Percentiles rank a stretch among this genome's conserved stretches.
These are phyloP conservation scores for Psophia crepitans DNA, from an alignment of 2,113 vertebrate species.

Conservation along the genomic window DNA sequence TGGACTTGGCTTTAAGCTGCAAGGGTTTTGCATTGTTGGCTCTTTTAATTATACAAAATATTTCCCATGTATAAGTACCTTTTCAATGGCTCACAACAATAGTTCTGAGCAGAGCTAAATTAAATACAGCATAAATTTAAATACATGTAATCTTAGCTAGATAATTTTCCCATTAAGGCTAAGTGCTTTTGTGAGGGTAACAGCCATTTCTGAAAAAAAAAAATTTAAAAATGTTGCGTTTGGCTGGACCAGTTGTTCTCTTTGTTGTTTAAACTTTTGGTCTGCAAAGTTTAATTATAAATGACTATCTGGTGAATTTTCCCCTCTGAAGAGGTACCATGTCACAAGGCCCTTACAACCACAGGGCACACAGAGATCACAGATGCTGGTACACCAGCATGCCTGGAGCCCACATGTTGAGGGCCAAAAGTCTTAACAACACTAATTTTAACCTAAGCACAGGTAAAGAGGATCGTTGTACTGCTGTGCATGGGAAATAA, in stretches of 20 bases:
- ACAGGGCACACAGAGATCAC: fast-evolving
- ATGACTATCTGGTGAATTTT: neutral
- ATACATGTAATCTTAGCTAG: neutral
- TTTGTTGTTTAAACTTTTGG: neutral
- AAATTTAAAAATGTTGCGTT: neutral
- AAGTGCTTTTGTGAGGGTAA: neutral
- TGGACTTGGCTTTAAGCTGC: neutral
- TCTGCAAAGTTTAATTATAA: neutral
- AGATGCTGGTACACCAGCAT: neutral
- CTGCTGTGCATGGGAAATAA: neutral
- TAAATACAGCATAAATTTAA: slow-evolving; percentile 8
- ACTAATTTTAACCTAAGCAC: neutral
- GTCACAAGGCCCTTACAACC: neutral
- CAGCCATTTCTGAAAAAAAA: neutral
- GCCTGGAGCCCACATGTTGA: neutral
- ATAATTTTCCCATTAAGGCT: neutral
- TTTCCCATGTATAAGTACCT: neutral
- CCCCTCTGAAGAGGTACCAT: neutral
- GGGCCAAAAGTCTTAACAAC: neutral
- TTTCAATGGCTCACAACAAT: neutral
- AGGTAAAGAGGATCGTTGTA: neutral
- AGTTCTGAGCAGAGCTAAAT: neutral
- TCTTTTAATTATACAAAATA: neutral
- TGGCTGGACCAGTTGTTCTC: neutral
- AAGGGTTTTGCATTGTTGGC: neutral